A percentile compares a stretch with the other conserved stretches of the same genome.
These are phyloP conservation scores for Cyprinodon tularosa DNA, from an alignment of 2,113 vertebrate species.

Conservation along the genomic window DNA sequence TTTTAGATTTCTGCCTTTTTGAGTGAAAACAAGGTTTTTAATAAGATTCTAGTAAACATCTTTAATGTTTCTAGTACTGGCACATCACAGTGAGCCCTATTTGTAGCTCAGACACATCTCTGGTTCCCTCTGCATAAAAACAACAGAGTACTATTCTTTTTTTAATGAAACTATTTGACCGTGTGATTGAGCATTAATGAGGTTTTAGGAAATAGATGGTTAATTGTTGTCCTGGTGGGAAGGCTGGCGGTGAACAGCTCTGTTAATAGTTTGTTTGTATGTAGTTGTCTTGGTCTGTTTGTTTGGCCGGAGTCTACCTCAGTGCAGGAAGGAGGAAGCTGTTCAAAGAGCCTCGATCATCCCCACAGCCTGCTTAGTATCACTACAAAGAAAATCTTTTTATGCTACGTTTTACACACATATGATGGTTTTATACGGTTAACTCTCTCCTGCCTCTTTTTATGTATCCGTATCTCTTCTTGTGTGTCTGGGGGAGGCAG, in stretches of 20 bases:
- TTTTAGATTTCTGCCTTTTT: neutral
- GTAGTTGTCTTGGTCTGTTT: slow-evolving; percentile 73
- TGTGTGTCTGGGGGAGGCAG: slow-evolving; percentile 1
- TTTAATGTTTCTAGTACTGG: neutral
- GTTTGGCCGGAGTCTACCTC: slow-evolving; percentile 93
- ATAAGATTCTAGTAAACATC: neutral
- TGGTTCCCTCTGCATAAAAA: neutral
- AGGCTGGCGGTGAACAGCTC: slow-evolving; percentile 65
- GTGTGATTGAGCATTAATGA: slow-evolving; percentile 63
- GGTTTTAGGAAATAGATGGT: slow-evolving; percentile 42
- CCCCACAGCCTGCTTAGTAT: slow-evolving; percentile 53
- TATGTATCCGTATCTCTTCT: neutral
- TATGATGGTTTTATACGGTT: slow-evolving; percentile 14
- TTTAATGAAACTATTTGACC: slow-evolving; percentile 72
- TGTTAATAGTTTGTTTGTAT: slow-evolving; percentile 35
- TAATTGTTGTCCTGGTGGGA: slow-evolving; percentile 75
- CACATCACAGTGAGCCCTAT: neutral
- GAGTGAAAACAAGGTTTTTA: neutral
- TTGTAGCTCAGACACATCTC: neutral
- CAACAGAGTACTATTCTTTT: slow-evolving; percentile 68
- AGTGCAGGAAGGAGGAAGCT: slow-evolving; percentile 79
- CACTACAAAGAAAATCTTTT: slow-evolving; percentile 50
- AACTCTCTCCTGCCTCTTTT: neutral
- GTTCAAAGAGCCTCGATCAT: slow-evolving; percentile 55
- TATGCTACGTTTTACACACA: slow-evolving; percentile 35